A percentile compares a stretch with the other conserved stretches of the same genome.
These are phyloP conservation scores for Pterocles burchelli DNA, from an alignment of 2,113 vertebrate species.

Conservation along the genomic window DNA sequence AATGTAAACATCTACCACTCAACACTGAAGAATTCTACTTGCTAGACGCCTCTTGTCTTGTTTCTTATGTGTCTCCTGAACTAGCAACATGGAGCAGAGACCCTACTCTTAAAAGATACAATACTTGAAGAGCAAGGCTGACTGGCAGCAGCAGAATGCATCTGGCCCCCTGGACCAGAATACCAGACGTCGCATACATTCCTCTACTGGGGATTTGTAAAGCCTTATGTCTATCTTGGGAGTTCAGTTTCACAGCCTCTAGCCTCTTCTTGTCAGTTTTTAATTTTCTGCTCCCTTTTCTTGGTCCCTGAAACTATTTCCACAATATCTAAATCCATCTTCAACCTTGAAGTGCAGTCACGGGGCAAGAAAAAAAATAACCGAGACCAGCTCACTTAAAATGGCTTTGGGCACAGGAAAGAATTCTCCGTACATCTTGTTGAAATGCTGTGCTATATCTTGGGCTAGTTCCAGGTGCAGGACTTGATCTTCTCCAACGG, in stretches of 20 bases:
- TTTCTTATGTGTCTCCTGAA: not conserved
- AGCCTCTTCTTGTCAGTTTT: not conserved
- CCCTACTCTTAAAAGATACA: not conserved
- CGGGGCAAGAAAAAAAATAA: not conserved
- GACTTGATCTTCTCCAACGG: conserved; percentile 95
- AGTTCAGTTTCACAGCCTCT: conserved; percentile 9
- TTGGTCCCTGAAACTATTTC: not conserved
- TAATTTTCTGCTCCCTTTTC: not conserved
- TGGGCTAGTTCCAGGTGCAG: conserved; percentile 93
- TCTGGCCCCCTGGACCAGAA: not conserved
- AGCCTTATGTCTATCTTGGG: not conserved
- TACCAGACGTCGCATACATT: not conserved
- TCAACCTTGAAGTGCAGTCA: not conserved
- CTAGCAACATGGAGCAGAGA: not conserved
- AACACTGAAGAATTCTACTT: not conserved
- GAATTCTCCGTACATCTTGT: conserved; percentile 86
- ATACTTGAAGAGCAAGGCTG: not conserved
- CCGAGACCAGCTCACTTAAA: conserved; percentile 78
- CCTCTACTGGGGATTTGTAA: not conserved
- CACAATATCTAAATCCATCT: conserved; percentile 11
- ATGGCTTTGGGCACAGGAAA: conserved; percentile 88
- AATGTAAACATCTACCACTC: not conserved
- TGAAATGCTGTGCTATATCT: conserved; percentile 90
- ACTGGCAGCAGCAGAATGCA: not conserved
- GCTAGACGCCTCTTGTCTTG: not conserved